phyloP scores from a whole-genome alignment of 2,797 vertebrate genomes.

The Tarsius wallacei region DNA sequence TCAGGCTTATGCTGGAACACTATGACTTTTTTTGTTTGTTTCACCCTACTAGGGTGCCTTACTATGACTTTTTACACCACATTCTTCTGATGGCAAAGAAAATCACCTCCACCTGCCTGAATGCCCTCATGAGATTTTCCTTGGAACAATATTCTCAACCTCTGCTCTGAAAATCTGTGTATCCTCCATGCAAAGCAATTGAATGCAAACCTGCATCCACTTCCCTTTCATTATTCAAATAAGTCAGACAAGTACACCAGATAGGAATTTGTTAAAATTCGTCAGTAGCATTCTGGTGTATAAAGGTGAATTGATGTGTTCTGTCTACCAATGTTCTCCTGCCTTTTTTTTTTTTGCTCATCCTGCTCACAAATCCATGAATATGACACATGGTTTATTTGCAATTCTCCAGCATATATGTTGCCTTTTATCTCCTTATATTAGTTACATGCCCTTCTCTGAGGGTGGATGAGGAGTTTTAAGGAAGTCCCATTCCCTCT shows the following conservation, averaged over 20 bases:
- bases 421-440: not conserved
- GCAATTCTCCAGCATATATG: not conserved
- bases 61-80: not conserved
- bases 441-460: not conserved
- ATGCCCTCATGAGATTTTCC: not conserved
- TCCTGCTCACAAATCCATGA: not conserved
- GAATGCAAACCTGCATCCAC: too few species aligned
- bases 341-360: not conserved
- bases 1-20: not conserved
- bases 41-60: not conserved
- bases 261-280: not conserved
- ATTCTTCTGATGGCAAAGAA: not conserved
- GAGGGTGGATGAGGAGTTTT: not conserved
- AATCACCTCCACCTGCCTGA: not conserved
- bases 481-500: not conserved
- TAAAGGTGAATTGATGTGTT: not conserved
- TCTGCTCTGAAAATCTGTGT: not conserved
- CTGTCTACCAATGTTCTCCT: not conserved
- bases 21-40: not conserved
- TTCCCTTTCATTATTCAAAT: not conserved
- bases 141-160: not conserved
- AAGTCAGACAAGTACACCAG: not conserved
- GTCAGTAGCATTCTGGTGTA: not conserved
- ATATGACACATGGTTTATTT: not conserved
- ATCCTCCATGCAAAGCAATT: not conserved